Base-by-base conservation (phyloP, 2,797 vertebrate species). In the Arnoldichthys spilopterus region DNA sequence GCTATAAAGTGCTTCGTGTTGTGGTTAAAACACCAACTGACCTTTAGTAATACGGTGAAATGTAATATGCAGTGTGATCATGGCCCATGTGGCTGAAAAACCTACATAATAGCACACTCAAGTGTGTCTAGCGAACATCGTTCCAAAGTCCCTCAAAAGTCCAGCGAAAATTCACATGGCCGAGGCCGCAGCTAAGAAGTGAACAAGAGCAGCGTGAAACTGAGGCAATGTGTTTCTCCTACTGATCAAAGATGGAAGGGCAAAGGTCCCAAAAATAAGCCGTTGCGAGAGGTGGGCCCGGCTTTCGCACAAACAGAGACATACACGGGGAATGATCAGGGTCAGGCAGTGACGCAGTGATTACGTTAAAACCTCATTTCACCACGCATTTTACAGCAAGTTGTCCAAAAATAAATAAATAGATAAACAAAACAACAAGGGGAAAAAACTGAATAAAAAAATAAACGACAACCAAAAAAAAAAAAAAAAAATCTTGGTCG, bases 1-100 rank as follows among this genome's bases (percentile, higher is more conserved):
- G 79, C 77, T 66, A 88, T 92, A 93, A 94, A 93, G 92, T 92
- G 93, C 93, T 91, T 91, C 85, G 82, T 87, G 84, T 87, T 88
- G 81, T 88, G 66, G 72, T 82, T 85, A 82, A 81, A 85, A 82
- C 58, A 87, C 63, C 77, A 70, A 72, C 79, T 86, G 90, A 89
- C 85, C 82, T 83, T 81, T 64, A 40, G 15, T 83, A 62, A 59
- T 58, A 72, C 40, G 51, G 40, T 78, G 37, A 83, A 81, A 78
- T 61, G 71, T 59, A 47, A 22, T 51, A 49, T 71, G 71, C 54
- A 77, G 72, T 72, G 34, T 20, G 69, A 8, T 43, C 54, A 45
- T 20, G 71, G 51, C 34, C 64, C 59, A 16, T 12, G 34, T 13
- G 37, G 43, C 54, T 28, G 59, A 13, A 71, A 15, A 61, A 69